Conservation (phyloP, 2,888 invertebrate species). For the Coremacera marginata region DNA sequence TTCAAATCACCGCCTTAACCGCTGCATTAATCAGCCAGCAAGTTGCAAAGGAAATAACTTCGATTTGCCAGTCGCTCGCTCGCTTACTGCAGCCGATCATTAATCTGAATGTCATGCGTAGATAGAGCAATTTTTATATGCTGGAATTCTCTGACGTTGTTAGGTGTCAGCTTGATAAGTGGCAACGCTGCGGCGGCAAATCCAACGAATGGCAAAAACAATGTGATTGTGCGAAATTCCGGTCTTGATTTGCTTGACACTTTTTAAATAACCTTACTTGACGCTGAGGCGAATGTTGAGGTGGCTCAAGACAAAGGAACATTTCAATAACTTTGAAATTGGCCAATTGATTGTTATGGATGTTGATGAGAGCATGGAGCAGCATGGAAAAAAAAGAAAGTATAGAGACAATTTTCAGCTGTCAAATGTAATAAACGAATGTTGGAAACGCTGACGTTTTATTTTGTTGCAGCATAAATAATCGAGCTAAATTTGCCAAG, state of each 20-base stretch:
- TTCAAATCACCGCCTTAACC: conserved; percentile 46
- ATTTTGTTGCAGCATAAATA: background rate
- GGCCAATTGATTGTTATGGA: conserved; percentile 18
- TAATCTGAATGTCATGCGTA: conserved; percentile 42
- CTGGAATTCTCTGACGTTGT: conserved; percentile 66
- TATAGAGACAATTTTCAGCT: background rate
- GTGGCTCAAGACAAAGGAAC: conserved; percentile 44
- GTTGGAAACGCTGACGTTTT: background rate
- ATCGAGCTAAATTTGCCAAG: background rate
- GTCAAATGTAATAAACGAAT: background rate
- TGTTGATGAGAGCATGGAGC: too few relatives aligned
- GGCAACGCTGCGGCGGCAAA: conserved; percentile 48
- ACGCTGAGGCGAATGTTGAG: conserved; percentile 3
- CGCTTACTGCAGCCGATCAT: conserved; percentile 30
- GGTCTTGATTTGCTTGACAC: conserved; percentile 54
- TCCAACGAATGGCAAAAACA: conserved; percentile 50
- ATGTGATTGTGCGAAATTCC: conserved; percentile 54
- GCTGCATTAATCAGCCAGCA: conserved; percentile 33
- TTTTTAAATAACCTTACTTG: conserved; percentile 40
- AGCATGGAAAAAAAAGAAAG: background rate
- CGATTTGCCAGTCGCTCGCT: conserved; percentile 5
- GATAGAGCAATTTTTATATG: conserved; percentile 58
- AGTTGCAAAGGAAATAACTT: background rate
- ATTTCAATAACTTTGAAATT: conserved; percentile 52
- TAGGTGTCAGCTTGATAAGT: conserved; percentile 68